Evolutionary conservation across 2,113 vertebrate genomes (phyloP), one percentile per base, ranked within the genome.

Genomic region (Onychostoma macrolepis): DNA sequence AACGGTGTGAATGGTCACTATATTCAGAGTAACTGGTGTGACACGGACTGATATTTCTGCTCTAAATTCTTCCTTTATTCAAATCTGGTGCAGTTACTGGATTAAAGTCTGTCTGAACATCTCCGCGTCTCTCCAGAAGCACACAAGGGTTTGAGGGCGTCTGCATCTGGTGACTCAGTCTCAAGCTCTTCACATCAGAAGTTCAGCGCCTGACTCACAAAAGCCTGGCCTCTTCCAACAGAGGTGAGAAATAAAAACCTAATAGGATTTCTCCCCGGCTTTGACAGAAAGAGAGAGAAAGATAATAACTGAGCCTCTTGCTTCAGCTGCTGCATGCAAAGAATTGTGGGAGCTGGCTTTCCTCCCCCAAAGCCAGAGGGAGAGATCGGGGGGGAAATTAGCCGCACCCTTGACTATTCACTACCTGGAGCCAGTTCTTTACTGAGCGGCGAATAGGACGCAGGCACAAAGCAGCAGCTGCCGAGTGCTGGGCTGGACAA

Each of bases 401-500:
- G 28, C 85, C 15, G 69, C 78, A 78, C 26, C 83, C 28, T 77
- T 86, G 6, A 28, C 83, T 86, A 50, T 56, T 90, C 85, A 81
- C 85, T 88, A 85, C 75, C 87, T 45, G 38, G 19, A 67, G 78
- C 61, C 43, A 69, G 33, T 78, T 87, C 63, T 17, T 83, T 85
- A 87, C 21, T 26, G 48, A 26, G 78, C 53, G 43, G 30, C 83
- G 86, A 87, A 89, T 67, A n/a, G 83, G 74, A 58, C 61, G 56
- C 85, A 72, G 56, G 48, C 75, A 85, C n/a, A 84, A 84, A 83
- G 87, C 78, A 89, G 13, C 72, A 89, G 61, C 85, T 88, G 80
- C 85, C 80, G 13, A 30, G 41, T 33, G 43, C 76, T 78, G 0
- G 2, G 53, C 41, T 89, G 63, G 83, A 92, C 90, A 92, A 92